Base-by-base conservation (phyloP, 2,888 invertebrate species). In the Ectropis crepuscularia region DNA sequence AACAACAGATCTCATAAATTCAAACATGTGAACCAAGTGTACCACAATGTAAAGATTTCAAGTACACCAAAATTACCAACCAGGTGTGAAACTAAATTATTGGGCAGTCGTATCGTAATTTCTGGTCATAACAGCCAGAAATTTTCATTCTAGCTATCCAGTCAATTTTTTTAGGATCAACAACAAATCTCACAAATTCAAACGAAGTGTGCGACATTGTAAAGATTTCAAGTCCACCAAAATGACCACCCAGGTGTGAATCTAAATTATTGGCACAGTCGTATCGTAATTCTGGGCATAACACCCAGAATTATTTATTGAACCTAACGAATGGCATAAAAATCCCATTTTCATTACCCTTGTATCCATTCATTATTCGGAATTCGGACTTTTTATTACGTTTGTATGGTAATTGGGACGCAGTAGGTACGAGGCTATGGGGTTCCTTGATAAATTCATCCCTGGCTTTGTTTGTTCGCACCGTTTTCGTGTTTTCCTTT, bases 361-460 rank as follows among this genome's bases (percentile, higher is more conserved):
- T 70, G 73, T 74, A 75, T 74, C 74, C 81, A 79, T 85, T 82
- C 75, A 83, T 86, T 85, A 82, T 82, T 78, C 78, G 63, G 73
- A 76, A 78, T 80, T 75, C 78, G 76, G 72, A 74, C 77, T 79
- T 82, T 87, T 85, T 86, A 88, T 88, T 85, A 84, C 77, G 85
- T 86, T 79, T 83, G 75, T 86, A 89, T 88, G 87, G 82, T 84
- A 88, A 89, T 87, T 68, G 71, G 75, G 73, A 72, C 68, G 74
- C 77, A 74, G 81, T 80, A 48, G 51, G 48, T 42, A 77, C 75
- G 75, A n/a, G n/a, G n/a, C n/a, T n/a, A n/a, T n/a, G n/a, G 68
- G 77, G 74, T 77, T 78, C 69, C 68, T 71, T 78, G 75, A 82
- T 85, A 83, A 82, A 84, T 84, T 82, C 75, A 79, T 80, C 68